Conservation (phyloP, 2,113 vertebrate genomes). For the Excalfactoria chinensis region DNA sequence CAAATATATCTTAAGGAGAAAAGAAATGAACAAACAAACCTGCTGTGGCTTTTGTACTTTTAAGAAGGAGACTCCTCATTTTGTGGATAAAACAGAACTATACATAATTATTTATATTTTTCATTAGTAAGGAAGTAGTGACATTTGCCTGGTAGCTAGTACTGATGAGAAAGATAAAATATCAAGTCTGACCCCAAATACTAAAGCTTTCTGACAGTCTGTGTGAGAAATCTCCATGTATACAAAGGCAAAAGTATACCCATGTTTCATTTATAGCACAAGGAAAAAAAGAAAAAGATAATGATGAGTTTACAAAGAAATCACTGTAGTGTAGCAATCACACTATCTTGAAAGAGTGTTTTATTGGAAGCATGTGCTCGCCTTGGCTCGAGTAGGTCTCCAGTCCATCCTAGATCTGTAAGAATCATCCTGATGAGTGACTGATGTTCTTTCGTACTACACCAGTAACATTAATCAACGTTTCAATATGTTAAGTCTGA, state of each 20-base stretch:
- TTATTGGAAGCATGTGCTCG: not conserved
- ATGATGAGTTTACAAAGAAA: not conserved
- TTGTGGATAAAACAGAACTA: slow-evolving; percentile 65
- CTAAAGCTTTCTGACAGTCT: not conserved
- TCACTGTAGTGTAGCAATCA: not conserved
- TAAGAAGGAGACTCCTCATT: not conserved
- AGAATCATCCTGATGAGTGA: not conserved
- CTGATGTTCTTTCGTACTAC: not conserved
- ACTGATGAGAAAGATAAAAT: slow-evolving; percentile 34
- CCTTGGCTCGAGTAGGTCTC: not conserved
- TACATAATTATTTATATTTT: slow-evolving; percentile 71
- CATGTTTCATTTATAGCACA: not conserved
- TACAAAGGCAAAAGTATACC: not conserved
- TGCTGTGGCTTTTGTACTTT: slow-evolving; percentile 41
- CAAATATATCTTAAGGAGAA: slow-evolving; percentile 35
- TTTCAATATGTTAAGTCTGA: not conserved
- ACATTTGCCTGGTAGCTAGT: slow-evolving; percentile 66
- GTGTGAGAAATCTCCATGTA: not conserved
- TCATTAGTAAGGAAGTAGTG: slow-evolving; percentile 35
- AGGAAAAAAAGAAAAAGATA: not conserved
- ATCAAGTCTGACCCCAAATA: not conserved
- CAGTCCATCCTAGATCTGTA: not conserved
- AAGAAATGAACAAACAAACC: slow-evolving; percentile 15
- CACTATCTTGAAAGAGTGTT: not conserved
- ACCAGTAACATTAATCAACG: not conserved